Base-by-base conservation (phyloP, 2,888 invertebrate species). In the Microctonus hyperodae region DNA sequence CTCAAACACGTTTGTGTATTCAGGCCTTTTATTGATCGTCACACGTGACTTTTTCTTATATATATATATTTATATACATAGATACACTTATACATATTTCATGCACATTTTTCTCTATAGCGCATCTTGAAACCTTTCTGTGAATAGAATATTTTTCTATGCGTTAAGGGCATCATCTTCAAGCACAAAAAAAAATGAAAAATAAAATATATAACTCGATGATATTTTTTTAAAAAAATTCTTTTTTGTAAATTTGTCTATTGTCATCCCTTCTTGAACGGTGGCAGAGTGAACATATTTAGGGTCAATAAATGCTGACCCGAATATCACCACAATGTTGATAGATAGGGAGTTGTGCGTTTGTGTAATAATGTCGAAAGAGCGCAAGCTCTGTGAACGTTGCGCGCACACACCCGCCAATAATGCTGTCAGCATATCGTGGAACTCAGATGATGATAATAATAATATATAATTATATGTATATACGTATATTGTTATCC, bases 271-370 rank as follows among this genome's bases (percentile, higher is more conserved):
- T 23, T 25, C 9, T 25, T n/a, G 16, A 11, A 16, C 20, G 6
- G 44, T 50, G 31, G 20, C 20, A 4, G 60, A 44, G 44, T 44
- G 50, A 48, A 22, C 20, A 44, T 50, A 60, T 53, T 62, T 62
- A 61, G 62, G 62, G 62, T 62, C 62, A 62, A 62, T 62, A 62
- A 51, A 62, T 62, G 62, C 25, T 62, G 62, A 62, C 62, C 62
- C 53, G 62, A 25, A 62, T 62, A 53, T n/a, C 7, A 33, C 33
- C 31, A 25, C 50, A 22, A 44, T 50, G 37, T 37, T 13, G 51
- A 23, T 51, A 51, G 25, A 23, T 11, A 23, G 51, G 23, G 51
- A 11, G n/a, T n/a, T n/a, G n/a, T n/a, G n/a, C n/a, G n/a, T n/a
- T n/a, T n/a, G n/a, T n/a, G 9, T 51, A 51, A 23, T 3, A 22